These are phyloP conservation scores for Ramphastos sulfuratus DNA, from an alignment of 2,113 vertebrate genomes.

Conservation along the genomic window DNA sequence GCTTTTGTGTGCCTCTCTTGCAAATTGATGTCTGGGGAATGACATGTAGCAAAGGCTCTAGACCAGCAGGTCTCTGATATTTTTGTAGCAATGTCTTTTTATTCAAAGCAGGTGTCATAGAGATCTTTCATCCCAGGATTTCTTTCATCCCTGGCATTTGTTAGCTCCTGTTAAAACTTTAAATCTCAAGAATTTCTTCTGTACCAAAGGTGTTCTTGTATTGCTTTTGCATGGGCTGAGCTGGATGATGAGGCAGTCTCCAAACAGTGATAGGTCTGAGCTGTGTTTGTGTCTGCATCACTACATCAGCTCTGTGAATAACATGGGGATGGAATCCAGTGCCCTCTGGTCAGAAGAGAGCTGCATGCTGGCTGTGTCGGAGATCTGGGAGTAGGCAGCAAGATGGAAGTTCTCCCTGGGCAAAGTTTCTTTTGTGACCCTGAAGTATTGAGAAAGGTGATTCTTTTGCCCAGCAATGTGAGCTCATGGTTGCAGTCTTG, in stretches of 20 bases:
- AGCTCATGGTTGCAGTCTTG: background rate
- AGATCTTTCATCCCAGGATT: constrained; percentile 69
- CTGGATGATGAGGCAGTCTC: constrained; percentile 2
- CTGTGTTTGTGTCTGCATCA: constrained; percentile 3
- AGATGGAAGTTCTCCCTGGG: background rate
- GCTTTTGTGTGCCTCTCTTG: constrained; percentile 47
- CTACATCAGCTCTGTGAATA: background rate
- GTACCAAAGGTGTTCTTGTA: constrained; percentile 31
- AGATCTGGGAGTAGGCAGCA: background rate
- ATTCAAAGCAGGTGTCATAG: constrained; percentile 66
- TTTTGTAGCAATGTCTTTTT: constrained; percentile 69
- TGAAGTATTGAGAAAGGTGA: background rate
- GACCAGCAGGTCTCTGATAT: constrained; percentile 66
- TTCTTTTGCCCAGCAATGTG: background rate
- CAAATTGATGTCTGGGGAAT: constrained; percentile 65
- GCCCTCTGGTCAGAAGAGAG: background rate
- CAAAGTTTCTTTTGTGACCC: background rate
- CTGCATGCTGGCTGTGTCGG: rapidly evolving
- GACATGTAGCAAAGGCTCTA: constrained; percentile 63
- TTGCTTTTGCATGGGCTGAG: constrained; percentile 15
- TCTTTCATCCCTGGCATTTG: constrained; percentile 66
- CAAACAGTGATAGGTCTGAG: background rate
- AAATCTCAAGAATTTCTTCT: constrained; percentile 45
- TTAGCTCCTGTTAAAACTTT: constrained; percentile 69
- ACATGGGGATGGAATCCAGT: background rate